phyloP scores from a whole-genome alignment of 2,797 vertebrate species.

The Numenius phaeopus region DNA sequence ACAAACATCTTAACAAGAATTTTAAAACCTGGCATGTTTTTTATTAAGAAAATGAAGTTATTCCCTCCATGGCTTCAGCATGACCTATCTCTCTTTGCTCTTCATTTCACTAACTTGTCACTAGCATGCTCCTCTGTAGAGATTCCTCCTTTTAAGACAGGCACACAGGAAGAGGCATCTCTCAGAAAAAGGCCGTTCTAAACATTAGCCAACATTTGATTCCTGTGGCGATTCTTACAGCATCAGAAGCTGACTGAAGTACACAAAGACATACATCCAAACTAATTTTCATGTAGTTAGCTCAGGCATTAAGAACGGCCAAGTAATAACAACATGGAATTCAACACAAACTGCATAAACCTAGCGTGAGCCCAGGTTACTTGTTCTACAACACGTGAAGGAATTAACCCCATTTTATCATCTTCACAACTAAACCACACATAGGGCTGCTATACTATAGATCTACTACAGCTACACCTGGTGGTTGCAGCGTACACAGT shows the following conservation, averaged over 20 bases:
- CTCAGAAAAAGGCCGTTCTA: neutral
- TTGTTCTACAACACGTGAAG: neutral
- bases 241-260: neutral
- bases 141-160: neutral
- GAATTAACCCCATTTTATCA: neutral
- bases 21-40: neutral
- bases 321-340: neutral
- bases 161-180: neutral
- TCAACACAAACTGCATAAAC: neutral
- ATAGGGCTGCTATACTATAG: too few relatives aligned
- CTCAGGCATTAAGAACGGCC: neutral
- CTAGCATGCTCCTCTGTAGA: neutral
- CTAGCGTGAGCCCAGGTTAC: neutral
- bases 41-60: neutral
- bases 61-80: neutral
- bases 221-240: neutral
- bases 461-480: neutral
- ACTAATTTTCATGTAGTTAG: neutral
- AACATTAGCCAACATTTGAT: neutral
- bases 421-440: neutral
- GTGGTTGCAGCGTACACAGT: neutral
- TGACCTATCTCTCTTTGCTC: neutral
- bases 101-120: conserved; percentile 76
- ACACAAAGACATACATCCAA: neutral
- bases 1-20: neutral